Evolutionary conservation across 2,888 invertebrate species (phyloP), one percentile per base, ranked within the genome.

Genomic region (Drosophila seclusa): DNA sequence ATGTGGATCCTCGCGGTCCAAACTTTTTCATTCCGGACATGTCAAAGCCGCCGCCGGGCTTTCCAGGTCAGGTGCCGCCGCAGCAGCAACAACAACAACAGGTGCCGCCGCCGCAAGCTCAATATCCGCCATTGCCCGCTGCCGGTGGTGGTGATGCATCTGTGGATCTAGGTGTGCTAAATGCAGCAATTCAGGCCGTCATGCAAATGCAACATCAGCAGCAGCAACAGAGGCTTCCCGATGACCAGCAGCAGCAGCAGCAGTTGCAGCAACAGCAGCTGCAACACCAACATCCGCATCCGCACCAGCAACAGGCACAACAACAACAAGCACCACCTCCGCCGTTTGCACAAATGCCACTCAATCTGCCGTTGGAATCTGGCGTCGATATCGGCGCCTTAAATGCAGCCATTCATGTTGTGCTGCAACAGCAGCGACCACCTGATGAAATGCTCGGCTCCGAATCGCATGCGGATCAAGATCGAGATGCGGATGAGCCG

Each of bases 1-100:
- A 93, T 80, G 94, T 93, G 71, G 94, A 93, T 72, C 57, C 75
- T 1, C 78, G 86, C 0, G 80, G 77, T 2, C 94, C 95, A 1
- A 83, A 94, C 93, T 93, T 94, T 93, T 94, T 94, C 75, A 96
- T 95, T 91, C 97, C 97, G 45, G 97, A 98, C 93, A 95, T 98
- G 78, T 96, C 96, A 29, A 96, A 97, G 91, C 98, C 98, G 0
- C 98, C 98, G 0, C 97, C 98, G 7, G 97, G 97, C 36, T 97
- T 97, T 91, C 94, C 92, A 49, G 59, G 64, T 13, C 87, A 77
- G n/a, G 50, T 66, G 18, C 62, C 73, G 50, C 60, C 70, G 11
- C 64, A 76, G 29, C 83, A 73, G 18, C 82, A 71, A 32, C 90
- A 79, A 38, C 78, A 61, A 8, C 73, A 40, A 42, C 59, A n/a